Evolutionary conservation across 2,888 invertebrate species (phyloP), one percentile per base, ranked within the genome.

Genomic region (Morinoia aosen): DNA sequence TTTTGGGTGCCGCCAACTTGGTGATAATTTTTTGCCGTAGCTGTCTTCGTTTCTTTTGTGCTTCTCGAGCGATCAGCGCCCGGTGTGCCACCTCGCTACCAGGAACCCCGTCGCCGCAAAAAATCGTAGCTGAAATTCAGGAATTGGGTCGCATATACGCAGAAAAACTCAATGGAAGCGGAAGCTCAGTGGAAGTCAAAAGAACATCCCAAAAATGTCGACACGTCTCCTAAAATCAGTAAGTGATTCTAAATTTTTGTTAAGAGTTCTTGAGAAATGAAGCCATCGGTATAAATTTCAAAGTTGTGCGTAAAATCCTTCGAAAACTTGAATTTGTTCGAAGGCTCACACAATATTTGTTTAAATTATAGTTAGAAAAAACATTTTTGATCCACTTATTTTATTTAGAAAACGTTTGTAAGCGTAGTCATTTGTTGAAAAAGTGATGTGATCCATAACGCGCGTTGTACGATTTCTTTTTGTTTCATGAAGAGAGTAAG

Each of bases 1-100:
- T 93, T 93, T 93, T 93, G 93, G 57, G 33, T n/a, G 57, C 93
- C 93, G 90, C 93, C 93, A 93, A 93, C 93, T 93, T 93, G 93
- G 93, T 57, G 93, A 93, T 93, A 93, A 93, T 93, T 93, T 93
- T 93, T 93, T 93, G 48, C 33, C 48, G 39, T 93, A 19, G 93
- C 57, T 48, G 93, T n/a, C 93, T 56, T 57, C 93, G 56, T 93
- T 93, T 93, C 93, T 93, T 93, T 90, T 93, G 57, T 93, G 93
- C 33, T 12, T 10, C 57, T 57, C 57, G n/a, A 57, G 93, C 57
- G 33, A 48, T 57, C 93, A 48, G 58, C 93, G 33, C 57, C 93
- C n/a, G 57, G 19, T 19, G 93, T 25, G 93, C 16, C 57, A 93
- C 12, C 12, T 16, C 33, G 25, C 58, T 56, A 57, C 57, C 57